Evolutionary conservation across 2,888 invertebrate genomes (phyloP).

Genomic region (Pristionchus arcanus): DNA sequence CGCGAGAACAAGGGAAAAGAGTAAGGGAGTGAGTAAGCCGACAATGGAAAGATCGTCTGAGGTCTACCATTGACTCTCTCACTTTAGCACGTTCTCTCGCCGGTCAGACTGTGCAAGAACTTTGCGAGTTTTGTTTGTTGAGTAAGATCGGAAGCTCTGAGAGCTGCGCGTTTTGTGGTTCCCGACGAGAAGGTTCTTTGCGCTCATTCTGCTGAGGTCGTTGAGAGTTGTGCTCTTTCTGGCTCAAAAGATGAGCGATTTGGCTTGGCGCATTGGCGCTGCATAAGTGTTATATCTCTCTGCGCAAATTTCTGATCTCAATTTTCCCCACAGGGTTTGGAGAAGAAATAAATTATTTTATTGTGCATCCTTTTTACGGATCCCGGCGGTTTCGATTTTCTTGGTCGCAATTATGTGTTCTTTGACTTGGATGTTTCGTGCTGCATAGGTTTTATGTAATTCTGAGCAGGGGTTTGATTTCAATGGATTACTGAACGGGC

Average conservation of each 20-base stretch:
- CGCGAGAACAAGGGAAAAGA: background rate
- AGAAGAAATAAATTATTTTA: no score
- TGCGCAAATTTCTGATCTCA: background rate
- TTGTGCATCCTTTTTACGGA: no score
- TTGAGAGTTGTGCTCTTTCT: background rate
- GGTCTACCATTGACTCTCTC: background rate
- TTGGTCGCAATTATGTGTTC: no score
- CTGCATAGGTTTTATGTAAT: no score
- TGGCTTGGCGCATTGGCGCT: background rate
- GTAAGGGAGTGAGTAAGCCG: background rate
- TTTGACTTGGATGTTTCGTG: no score
- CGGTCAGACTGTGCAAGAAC: background rate
- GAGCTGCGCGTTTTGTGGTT: background rate
- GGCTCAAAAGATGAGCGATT: background rate
- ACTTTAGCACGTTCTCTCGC: background rate
- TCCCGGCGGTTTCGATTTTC: no score
- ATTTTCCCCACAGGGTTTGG: no score
- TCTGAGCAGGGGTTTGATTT: no score
- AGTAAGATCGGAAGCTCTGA: background rate
- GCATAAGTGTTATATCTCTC: background rate
- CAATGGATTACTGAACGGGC: no score
- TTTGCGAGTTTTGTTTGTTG: background rate
- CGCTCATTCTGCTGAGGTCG: background rate
- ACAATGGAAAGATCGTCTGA: slow-evolving; percentile 9
- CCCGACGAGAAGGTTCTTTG: background rate